Evolutionary conservation across 2,113 vertebrate genomes (phyloP).

Genomic region (Lepisosteus osseus): DNA sequence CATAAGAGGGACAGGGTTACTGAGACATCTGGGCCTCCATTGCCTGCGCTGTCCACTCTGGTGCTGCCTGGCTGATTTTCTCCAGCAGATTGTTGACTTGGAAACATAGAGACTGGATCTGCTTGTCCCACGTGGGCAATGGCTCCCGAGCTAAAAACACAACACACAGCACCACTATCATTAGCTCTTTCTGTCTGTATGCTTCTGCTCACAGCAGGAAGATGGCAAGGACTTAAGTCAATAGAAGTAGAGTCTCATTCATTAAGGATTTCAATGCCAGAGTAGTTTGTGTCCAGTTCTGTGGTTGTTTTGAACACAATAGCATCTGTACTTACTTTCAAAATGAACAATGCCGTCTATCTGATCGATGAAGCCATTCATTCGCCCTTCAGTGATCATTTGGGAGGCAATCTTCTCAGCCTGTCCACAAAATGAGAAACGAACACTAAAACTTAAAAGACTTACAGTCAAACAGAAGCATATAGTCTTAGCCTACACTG

Average conservation of each 20-base stretch:
- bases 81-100: conserved; percentile 97
- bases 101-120: conserved; percentile 97
- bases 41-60: conserved; percentile 92
- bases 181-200: too few relatives aligned
- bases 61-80: conserved; percentile 90
- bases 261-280: too few relatives aligned
- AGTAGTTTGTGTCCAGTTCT: too few relatives aligned
- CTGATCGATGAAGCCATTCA: conserved; percentile 98
- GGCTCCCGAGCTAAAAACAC: conserved; percentile 83
- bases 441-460: neutral
- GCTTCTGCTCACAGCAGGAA: too few relatives aligned
- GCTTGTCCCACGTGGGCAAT: conserved; percentile 96
- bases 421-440: conserved; percentile 50
- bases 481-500: neutral
- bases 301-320: too few relatives aligned
- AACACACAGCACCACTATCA: too few relatives aligned
- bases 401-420: conserved; percentile 98
- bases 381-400: conserved; percentile 98
- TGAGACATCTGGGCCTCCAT: conserved; percentile 97
- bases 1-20: conserved; percentile 45
- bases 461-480: too few relatives aligned
- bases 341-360: conserved; percentile 98
- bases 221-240: too few relatives aligned
- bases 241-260: too few relatives aligned
- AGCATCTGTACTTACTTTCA: conserved; percentile 80